phyloP scores from a whole-genome alignment of 2,797 vertebrate species.

The Schizothorax lantsangensis region DNA sequence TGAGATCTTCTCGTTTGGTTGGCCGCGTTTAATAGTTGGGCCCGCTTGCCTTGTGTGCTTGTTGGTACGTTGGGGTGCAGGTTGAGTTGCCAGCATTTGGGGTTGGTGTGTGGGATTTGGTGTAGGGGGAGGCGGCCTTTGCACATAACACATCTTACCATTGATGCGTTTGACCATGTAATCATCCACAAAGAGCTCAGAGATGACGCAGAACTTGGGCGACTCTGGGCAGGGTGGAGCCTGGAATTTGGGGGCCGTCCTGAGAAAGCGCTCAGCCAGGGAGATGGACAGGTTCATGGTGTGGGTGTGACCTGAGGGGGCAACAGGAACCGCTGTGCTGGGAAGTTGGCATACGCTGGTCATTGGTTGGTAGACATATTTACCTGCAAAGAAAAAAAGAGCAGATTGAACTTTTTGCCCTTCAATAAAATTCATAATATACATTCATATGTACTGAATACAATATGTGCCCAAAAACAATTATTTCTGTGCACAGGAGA shows the following conservation, averaged over 20 bases:
- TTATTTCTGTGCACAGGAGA: not conserved
- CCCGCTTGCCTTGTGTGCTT: conserved; percentile 40
- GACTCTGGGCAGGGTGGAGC: conserved; percentile 82
- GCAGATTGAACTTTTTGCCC: not conserved
- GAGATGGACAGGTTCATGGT: conserved; percentile 85
- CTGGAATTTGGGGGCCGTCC: conserved; percentile 82
- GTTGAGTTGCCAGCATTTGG: not conserved
- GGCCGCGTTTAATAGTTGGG: conserved; percentile 64
- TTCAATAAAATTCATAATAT: not conserved
- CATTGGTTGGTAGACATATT: conserved; percentile 92
- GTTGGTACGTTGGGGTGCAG: conserved; percentile 11
- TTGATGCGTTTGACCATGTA: conserved; percentile 90
- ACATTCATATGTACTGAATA: not conserved
- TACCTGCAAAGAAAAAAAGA: conserved; percentile 75
- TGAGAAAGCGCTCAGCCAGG: conserved; percentile 84
- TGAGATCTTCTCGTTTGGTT: conserved; percentile 66
- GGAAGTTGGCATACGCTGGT: conserved; percentile 88
- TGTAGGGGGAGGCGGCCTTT: conserved; percentile 66
- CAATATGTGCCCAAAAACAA: not conserved
- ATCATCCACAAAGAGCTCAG: conserved; percentile 88
- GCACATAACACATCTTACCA: conserved; percentile 91
- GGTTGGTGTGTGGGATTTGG: conserved; percentile 35
- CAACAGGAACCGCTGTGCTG: conserved; percentile 83
- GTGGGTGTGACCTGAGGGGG: conserved; percentile 76
- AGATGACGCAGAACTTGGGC: conserved; percentile 84